Evolutionary conservation across 2,888 invertebrate genomes (phyloP), one percentile per base, ranked within the genome.

Genomic region (Drosophila koepferae): DNA sequence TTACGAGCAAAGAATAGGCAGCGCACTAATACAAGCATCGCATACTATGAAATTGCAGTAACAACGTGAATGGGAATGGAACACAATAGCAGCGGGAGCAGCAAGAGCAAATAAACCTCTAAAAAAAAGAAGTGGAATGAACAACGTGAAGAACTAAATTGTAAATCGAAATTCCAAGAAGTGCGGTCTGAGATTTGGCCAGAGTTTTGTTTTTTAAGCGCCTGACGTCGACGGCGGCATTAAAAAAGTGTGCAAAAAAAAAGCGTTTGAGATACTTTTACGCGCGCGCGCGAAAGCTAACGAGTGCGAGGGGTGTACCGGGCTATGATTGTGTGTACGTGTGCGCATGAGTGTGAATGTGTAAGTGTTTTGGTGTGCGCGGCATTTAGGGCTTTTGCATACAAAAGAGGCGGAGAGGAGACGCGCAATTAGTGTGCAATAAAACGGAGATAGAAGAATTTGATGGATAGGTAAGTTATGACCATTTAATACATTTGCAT

Each of bases 121-220:
- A 54, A 68, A 63, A 71, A 67, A 23, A n/a, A 16, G 38, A 55
- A 68, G 59, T 64, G 69, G 70, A 62, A 80, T 68, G 69, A 76
- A 75, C 72, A 84, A 81, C 72, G 75, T 82, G 73, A 81, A 89
- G 78, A 86, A 75, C 82, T 83, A 87, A 86, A 86, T 86, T 86
- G 85, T 87, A 86, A 86, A 89, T 86, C 90, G 89, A 86, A 86
- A 90, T 86, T 86, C 86, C 90, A 86, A 83, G 86, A 90, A 86
- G 72, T 77, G 73, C 68, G 86, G 80, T 83, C 73, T 77, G 60
- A 79, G 83, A 81, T 82, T 80, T 72, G 72, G 61, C 54, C 61
- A 63, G 63, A 64, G 55, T 74, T 63, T 72, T 69, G 44, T 72
- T 63, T 48, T 67, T 63, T 64, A 80, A 74, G 81, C 81, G 78